Evolutionary conservation across 2,888 invertebrate species (phyloP).

Genomic region (Norana najaformis): DNA sequence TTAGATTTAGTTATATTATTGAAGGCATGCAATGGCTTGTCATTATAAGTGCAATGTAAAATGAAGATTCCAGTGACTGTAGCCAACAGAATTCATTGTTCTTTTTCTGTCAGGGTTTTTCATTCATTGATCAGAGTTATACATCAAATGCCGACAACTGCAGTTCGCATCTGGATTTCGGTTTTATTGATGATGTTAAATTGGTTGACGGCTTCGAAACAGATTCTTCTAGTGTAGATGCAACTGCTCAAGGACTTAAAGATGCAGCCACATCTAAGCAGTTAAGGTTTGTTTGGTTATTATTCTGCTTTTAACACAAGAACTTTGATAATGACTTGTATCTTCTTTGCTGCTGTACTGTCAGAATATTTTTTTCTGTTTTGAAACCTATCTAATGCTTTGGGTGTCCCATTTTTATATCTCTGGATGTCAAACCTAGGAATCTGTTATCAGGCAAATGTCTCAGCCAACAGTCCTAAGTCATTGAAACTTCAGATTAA

Average conservation of each 20-base stretch:
- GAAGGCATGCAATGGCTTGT: too few species aligned
- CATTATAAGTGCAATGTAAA: too few species aligned
- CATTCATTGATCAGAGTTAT: background rate
- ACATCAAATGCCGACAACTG: background rate
- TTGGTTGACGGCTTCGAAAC: background rate
- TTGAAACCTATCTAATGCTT: too few species aligned
- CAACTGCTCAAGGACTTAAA: background rate
- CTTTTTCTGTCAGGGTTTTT: conserved; percentile 9
- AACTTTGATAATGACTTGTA: background rate
- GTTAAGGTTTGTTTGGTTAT: background rate
- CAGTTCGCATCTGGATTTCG: background rate
- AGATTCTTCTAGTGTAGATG: background rate
- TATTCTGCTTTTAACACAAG: background rate
- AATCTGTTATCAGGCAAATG: too few species aligned
- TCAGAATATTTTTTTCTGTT: too few species aligned
- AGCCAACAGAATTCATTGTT: background rate
- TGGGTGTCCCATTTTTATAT: too few species aligned
- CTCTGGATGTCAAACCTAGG: too few species aligned
- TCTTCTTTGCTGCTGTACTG: too few species aligned
- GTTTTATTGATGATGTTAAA: background rate
- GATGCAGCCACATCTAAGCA: background rate
- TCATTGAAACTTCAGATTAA: too few species aligned
- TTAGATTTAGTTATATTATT: too few species aligned
- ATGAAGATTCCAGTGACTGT: too few species aligned
- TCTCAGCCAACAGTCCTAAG: too few species aligned